Evolutionary conservation across 2,113 vertebrate species (phyloP).

Genomic region (Tragelaphus buxtoni): DNA sequence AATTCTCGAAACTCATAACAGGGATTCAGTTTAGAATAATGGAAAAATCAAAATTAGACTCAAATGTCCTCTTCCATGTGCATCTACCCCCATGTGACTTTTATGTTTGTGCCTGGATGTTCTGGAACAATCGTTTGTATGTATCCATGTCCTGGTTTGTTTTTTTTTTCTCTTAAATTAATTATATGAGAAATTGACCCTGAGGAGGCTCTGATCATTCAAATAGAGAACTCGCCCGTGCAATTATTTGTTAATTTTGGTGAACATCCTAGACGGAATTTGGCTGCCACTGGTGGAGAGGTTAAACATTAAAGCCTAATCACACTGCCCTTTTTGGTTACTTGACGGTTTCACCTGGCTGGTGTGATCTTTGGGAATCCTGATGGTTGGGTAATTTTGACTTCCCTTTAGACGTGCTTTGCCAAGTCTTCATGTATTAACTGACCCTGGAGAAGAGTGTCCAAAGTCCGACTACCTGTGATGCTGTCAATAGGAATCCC

Average conservation of each 20-base stretch:
- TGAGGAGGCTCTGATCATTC: background rate
- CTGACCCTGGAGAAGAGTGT: background rate
- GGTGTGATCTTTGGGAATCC: background rate
- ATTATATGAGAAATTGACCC: background rate
- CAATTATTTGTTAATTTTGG: background rate
- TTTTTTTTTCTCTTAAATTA: conserved; percentile 7
- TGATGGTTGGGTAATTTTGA: background rate
- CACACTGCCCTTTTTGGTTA: background rate
- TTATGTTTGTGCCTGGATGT: background rate
- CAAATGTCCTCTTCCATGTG: background rate
- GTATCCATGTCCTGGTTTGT: background rate
- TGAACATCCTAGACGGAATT: background rate
- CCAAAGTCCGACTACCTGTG: background rate
- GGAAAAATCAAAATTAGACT: conserved; percentile 32
- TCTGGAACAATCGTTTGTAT: background rate
- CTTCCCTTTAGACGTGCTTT: background rate
- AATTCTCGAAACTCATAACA: background rate
- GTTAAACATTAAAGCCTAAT: background rate
- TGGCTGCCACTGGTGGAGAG: background rate
- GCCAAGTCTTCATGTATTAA: background rate
- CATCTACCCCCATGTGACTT: background rate
- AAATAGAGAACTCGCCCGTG: background rate
- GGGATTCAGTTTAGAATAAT: background rate
- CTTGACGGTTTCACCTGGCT: background rate
- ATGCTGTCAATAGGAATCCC: background rate